Evolutionary conservation across 2,113 vertebrate genomes (phyloP), one percentile per base, ranked within the genome.

Genomic region (Cyprinodon tularosa): DNA sequence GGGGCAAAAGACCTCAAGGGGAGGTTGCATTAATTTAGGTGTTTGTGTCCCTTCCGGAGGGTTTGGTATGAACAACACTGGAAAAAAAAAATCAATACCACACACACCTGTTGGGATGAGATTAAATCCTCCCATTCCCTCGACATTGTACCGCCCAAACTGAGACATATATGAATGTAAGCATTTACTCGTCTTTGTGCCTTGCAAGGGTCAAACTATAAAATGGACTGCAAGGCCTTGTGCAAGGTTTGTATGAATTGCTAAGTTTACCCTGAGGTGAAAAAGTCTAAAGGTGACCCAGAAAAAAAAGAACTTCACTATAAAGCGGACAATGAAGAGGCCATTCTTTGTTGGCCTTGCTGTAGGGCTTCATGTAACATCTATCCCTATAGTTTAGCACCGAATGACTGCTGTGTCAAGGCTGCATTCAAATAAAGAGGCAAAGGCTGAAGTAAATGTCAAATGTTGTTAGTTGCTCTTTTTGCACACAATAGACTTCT

Each of bases 1-100:
- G 75, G 7, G 59, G 68, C 22, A 36, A 7, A 70, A 73, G 61
- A 82, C 76, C 84, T 71, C 39, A 62, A 71, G 74, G 82, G 79
- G 69, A 84, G 76, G 83, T 77, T 60, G 77, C 78, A 89, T 78
- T 90, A 85, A 90, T 85, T 77, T 74, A 83, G 47, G 72, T 65
- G 74, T 88, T 90, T 80, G 78, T 75, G 78, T 79, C 71, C 66
- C 66, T 84, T 88, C 78, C 76, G 22, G 38, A 74, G 76, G 72
- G 71, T 84, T 78, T 10, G 44, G 3, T 81, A 82, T 82, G 86
- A 72, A 72, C 69, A 36, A 81, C 85, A 84, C 74, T 79, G 79
- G 72, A 62, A 82, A 85, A 29, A 29, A 29, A 29, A 81, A 84
- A 92, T 93, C 89, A 87, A 92, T 92, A 90, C 72, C 39, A 39